Evolutionary conservation across 2,888 invertebrate species (phyloP), one percentile per base, ranked within the genome.

Genomic region (Dryobotodes eremita): DNA sequence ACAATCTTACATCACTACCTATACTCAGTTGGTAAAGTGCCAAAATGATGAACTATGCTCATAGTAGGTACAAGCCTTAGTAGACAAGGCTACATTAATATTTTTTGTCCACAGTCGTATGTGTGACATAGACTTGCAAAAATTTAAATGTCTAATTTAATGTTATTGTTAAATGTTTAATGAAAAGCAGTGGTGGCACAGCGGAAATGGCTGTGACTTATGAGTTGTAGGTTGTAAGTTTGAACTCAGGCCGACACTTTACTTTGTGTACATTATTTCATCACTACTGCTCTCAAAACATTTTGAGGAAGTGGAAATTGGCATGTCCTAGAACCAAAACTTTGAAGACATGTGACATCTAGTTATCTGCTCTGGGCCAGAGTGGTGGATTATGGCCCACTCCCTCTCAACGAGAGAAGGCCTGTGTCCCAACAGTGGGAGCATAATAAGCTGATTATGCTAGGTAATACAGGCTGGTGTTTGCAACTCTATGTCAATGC

Each of bases 11-110:
- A 36, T 46, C 42, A 73, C 15, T 23, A 6, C 10, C 17, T 2
- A 26, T 59, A 75, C n/a, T 59, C 36, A 36, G 23, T 50, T 78
- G 53, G 46, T 36, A 10, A 42, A 48, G 31, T 65, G 66, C 79
- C 48, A 57, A 77, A 15, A 57, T 65, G 13, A 48, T 55, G n/a
- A n/a, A 31, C 53, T 31, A 55, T 69, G n/a, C 36, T 61, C 57
- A 69, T 53, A 69, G 31, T 55, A 53, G 23, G 6, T 31, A 11
- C 20, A n/a, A 57, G 13, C 46, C 31, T 74, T 48, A 26, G 13
- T 46, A 13, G 55, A n/a, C 2, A 13, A 48, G 20, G 26, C 73
- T 72, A 36, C 7, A 36, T 50, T n/a, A 8, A 31, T n/a, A 0
- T 4, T n/a, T 46, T 48, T 75, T 48, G 11, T 46, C 8, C 4